Conservation (phyloP, 2,797 vertebrate genomes). For the Nannoperca australis region DNA sequence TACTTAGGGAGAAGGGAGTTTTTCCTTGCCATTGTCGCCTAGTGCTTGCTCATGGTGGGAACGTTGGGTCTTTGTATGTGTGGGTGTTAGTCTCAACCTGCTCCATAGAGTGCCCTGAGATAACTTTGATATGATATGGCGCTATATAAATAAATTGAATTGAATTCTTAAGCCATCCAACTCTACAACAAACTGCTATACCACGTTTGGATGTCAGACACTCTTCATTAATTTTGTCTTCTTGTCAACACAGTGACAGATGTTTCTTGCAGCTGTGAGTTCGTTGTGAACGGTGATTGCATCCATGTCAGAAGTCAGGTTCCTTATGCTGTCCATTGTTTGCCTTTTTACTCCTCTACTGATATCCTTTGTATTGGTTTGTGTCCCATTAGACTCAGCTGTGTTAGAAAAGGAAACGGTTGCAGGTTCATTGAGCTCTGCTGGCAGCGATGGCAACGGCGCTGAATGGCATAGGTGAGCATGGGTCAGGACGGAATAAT, state of each 20-base stretch:
- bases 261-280: neutral
- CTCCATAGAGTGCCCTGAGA: too few relatives aligned
- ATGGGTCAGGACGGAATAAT: slow-evolving; percentile 23
- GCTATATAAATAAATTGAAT: too few relatives aligned
- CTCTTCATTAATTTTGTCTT: neutral
- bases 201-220: neutral
- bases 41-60: too few relatives aligned
- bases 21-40: too few relatives aligned
- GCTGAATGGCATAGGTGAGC: slow-evolving; percentile 11
- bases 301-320: slow-evolving; percentile 19
- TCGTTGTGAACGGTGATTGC: slow-evolving; percentile 3
- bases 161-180: neutral
- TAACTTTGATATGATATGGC: too few relatives aligned
- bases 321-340: slow-evolving; percentile 15
- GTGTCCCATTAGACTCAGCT: slow-evolving; percentile 24
- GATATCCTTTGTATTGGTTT: slow-evolving; percentile 20
- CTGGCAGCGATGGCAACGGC: neutral
- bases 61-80: too few relatives aligned
- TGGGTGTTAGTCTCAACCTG: too few relatives aligned
- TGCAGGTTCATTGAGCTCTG: slow-evolving; percentile 20
- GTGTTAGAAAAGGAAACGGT: slow-evolving; percentile 5
- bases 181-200: neutral
- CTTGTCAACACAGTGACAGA: neutral
- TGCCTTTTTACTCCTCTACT: slow-evolving; percentile 10
- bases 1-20: too few relatives aligned